Evolutionary conservation across 2,797 vertebrate genomes (phyloP).

Genomic region (Potorous gilbertii): DNA sequence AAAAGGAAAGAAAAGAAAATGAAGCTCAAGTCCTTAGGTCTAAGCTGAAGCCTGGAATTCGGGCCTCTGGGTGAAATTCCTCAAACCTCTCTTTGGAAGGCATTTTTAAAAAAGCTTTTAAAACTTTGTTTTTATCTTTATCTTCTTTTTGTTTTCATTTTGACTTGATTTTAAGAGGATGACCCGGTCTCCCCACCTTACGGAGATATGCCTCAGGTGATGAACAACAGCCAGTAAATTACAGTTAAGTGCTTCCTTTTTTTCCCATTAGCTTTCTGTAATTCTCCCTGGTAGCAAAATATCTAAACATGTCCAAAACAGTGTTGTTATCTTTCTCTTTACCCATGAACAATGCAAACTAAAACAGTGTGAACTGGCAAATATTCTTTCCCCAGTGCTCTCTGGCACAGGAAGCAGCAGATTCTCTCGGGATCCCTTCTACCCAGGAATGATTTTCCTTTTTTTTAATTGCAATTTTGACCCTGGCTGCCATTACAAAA

Average conservation of each 20-base stretch:
- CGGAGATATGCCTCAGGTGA: constrained; percentile 27
- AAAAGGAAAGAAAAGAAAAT: neutral
- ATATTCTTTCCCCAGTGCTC: constrained; percentile 76
- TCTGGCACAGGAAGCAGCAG: constrained; percentile 57
- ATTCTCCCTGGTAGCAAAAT: constrained; percentile 78
- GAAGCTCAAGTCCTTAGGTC: neutral
- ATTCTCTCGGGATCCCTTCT: constrained; percentile 70
- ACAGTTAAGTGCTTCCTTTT: constrained; percentile 10
- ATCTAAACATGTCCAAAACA: constrained; percentile 73
- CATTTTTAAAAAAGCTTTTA: constrained; percentile 16
- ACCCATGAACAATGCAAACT: constrained; percentile 81
- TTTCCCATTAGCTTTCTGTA: constrained; percentile 71
- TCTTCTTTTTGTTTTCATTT: neutral
- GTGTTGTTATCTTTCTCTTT: constrained; percentile 75
- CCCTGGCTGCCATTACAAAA: constrained; percentile 25
- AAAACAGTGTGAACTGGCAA: constrained; percentile 78
- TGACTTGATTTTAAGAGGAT: constrained; percentile 42
- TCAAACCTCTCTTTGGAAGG: constrained; percentile 29
- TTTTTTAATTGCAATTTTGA: neutral
- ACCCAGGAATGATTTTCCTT: constrained; percentile 41
- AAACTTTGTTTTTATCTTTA: neutral
- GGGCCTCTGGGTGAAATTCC: constrained; percentile 4
- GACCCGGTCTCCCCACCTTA: neutral
- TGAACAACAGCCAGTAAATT: constrained; percentile 52
- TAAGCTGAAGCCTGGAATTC: neutral